These are phyloP conservation scores for Cotesia congregata DNA, from an alignment of 2,888 invertebrate genomes.

Conservation along the genomic window DNA sequence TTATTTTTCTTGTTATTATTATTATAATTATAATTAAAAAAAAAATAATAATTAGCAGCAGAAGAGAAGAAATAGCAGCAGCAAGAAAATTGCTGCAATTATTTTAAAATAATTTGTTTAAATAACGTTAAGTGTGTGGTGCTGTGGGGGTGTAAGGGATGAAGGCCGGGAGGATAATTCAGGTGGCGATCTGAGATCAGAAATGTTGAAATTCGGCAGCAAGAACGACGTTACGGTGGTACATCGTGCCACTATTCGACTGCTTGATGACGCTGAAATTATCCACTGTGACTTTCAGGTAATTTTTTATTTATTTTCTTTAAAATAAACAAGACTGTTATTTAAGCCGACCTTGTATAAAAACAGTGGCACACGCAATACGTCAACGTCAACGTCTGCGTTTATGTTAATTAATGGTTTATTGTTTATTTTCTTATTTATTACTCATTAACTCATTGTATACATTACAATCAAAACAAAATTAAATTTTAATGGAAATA, in stretches of 20 bases:
- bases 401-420: not conserved
- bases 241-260: conserved; percentile 79
- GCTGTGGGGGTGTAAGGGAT: conserved; percentile 64
- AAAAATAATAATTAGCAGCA: not conserved
- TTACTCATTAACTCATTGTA: too few species aligned
- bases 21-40: not conserved
- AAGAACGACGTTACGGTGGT: conserved; percentile 71
- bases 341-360: not conserved
- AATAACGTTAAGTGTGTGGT: conserved; percentile 63
- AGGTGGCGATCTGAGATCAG: conserved; percentile 68
- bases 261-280: conserved; percentile 91
- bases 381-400: not conserved
- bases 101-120: not conserved
- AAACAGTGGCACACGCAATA: not conserved
- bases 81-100: not conserved
- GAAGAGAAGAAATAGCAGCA: not conserved
- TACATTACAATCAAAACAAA: too few species aligned
- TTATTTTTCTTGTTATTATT: not conserved
- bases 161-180: conserved; percentile 66
- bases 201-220: conserved; percentile 72
- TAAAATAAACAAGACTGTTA: not conserved
- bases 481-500: too few species aligned
- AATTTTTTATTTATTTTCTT: conserved; percentile 50
- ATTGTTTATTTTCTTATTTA: too few species aligned
- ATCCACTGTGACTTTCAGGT: conserved; percentile 94